Percentiles rank a stretch among this genome's conserved stretches.
Conservation (phyloP, 1,140 invertebrate genomes). For the Ceratosolen solmsi region DNA sequence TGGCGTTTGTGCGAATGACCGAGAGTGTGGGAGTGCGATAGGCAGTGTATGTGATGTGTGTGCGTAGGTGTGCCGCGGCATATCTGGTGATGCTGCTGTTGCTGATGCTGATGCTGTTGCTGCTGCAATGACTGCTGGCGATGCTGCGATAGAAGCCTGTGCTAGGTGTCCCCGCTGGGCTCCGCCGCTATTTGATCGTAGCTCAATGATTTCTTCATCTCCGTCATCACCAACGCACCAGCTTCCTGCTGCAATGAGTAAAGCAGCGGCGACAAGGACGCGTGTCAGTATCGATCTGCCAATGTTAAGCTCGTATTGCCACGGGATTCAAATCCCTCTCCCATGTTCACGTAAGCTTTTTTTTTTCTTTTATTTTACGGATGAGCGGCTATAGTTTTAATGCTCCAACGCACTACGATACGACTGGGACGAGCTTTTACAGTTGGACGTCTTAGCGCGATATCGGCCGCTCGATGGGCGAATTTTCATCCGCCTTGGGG, state of each 20-base stretch:
- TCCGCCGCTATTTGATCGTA: slow-evolving; percentile 73
- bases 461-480: too few species aligned
- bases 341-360: background rate
- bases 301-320: background rate
- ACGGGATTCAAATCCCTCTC: background rate
- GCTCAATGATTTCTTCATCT: slow-evolving; percentile 77
- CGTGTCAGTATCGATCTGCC: background rate
- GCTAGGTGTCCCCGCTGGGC: slow-evolving; percentile 70
- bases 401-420: background rate
- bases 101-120: slow-evolving; percentile 67
- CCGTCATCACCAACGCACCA: slow-evolving; percentile 77
- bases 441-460: background rate
- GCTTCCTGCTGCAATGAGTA: slow-evolving; percentile 73
- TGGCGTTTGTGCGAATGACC: slow-evolving; percentile 72
- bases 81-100: slow-evolving; percentile 55
- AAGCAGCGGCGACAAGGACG: background rate
- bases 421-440: background rate
- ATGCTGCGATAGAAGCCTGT: slow-evolving; percentile 69
- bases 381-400: background rate
- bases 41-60: slow-evolving; percentile 71
- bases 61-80: slow-evolving; percentile 68
- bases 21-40: slow-evolving; percentile 71
- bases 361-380: background rate
- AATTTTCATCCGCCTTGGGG: too few species aligned
- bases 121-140: slow-evolving; percentile 66